These are phyloP conservation scores for Acleris laterana DNA, from an alignment of 2,888 invertebrate species.

Conservation along the genomic window DNA sequence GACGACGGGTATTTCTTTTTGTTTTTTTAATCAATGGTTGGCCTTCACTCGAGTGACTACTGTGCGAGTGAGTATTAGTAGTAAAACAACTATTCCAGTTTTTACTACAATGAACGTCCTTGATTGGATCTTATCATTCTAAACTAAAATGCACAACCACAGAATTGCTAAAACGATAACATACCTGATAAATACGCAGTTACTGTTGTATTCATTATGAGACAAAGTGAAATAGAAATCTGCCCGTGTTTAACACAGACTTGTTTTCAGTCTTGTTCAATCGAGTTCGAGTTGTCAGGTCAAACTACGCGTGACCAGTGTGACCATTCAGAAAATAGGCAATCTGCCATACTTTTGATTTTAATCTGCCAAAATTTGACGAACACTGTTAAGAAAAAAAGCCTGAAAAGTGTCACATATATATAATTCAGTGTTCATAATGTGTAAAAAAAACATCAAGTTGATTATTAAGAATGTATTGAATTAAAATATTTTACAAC, in stretches of 20 bases:
- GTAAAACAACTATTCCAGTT: slow-evolving; percentile 18
- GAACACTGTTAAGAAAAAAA: no score
- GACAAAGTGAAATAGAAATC: no score
- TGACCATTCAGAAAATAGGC: no score
- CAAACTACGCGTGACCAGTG: slow-evolving; percentile 25
- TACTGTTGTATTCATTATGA: slow-evolving; percentile 48
- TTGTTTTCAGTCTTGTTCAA: slow-evolving; percentile 17
- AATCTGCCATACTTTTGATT: no score
- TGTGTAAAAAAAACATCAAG: no score
- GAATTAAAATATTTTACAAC: no score
- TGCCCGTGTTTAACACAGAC: slow-evolving; percentile 1
- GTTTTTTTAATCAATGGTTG: slow-evolving; percentile 34
- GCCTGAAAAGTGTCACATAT: no score
- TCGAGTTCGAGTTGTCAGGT: slow-evolving; percentile 15
- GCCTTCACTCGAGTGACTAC: slow-evolving; percentile 31
- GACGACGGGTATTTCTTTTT: slow-evolving; percentile 12
- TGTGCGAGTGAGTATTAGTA: slow-evolving; percentile 31
- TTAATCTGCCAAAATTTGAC: no score
- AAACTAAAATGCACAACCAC: not conserved
- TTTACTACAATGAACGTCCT: slow-evolving; percentile 14
- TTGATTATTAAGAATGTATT: no score
- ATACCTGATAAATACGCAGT: slow-evolving; percentile 53
- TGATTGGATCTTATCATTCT: slow-evolving; percentile 1
- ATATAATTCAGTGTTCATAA: no score
- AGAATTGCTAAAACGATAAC: slow-evolving; percentile 26